Evolutionary conservation across 1,140 invertebrate genomes (phyloP).

Genomic region (Atta colombica): DNA sequence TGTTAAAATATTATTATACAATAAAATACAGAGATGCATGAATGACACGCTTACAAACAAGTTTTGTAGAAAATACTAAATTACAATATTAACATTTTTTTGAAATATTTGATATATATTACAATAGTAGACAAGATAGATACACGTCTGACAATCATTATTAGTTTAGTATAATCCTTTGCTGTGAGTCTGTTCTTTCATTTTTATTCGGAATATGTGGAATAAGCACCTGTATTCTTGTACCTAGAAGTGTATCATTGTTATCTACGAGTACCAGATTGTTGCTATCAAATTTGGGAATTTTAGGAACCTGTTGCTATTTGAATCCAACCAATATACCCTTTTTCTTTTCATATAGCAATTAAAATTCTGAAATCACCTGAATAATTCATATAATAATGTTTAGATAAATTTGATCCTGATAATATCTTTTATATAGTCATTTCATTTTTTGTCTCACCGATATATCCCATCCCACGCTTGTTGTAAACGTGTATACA

Average conservation of each 20-base stretch:
- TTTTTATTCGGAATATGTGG: constrained; percentile 94
- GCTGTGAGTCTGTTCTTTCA: constrained; percentile 92
- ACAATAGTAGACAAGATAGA: constrained; percentile 20
- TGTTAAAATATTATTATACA: too few relatives aligned
- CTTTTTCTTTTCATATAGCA: constrained; percentile 94
- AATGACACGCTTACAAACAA: too few relatives aligned
- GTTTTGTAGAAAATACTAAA: background rate
- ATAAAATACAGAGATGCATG: too few relatives aligned
- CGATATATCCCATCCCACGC: too few relatives aligned
- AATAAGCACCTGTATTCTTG: constrained; percentile 97
- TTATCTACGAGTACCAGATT: constrained; percentile 99
- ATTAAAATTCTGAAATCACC: too few relatives aligned
- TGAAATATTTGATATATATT: constrained; percentile 17
- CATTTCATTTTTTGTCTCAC: too few relatives aligned
- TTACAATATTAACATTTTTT: constrained; percentile 12
- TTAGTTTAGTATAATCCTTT: constrained; percentile 97
- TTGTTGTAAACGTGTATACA: too few relatives aligned
- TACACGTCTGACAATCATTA: constrained; percentile 87
- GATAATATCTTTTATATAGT: too few relatives aligned
- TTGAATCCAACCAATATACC: constrained; percentile 96
- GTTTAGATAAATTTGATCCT: too few relatives aligned
- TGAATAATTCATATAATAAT: too few relatives aligned
- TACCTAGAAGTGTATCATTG: constrained; percentile 93
- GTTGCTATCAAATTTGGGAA: constrained; percentile 98
- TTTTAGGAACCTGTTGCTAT: constrained; percentile 92